A percentile compares a stretch with the other conserved stretches of the same genome.
Evolutionary conservation across 2,113 vertebrate species (phyloP).

Genomic region (Oxygymnocypris stewartii): DNA sequence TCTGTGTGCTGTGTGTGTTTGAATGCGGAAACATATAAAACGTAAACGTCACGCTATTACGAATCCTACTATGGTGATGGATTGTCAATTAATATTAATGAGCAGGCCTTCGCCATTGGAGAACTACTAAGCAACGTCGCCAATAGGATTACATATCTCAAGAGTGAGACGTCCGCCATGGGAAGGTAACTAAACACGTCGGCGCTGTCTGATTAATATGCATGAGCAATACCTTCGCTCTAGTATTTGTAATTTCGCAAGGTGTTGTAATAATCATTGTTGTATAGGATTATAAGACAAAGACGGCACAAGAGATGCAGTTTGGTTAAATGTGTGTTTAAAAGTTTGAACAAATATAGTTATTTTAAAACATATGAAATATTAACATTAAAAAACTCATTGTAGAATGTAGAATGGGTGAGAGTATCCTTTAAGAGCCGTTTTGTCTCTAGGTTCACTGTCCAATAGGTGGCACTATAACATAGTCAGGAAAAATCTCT

Average conservation of each 20-base stretch:
- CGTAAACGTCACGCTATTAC: background rate
- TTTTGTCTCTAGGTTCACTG: background rate
- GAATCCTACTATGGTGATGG: background rate
- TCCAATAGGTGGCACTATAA: constrained; percentile 43
- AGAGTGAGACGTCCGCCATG: background rate
- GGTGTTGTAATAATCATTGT: too few species aligned
- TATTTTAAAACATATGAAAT: background rate
- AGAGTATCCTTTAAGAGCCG: too few species aligned
- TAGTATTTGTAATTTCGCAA: background rate
- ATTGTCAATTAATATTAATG: background rate
- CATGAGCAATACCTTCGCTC: background rate
- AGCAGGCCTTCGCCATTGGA: constrained; percentile 16
- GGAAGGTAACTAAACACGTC: background rate
- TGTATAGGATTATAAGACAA: background rate
- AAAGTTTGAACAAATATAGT: background rate
- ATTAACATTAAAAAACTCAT: background rate
- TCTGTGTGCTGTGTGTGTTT: background rate
- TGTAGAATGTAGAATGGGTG: too few species aligned
- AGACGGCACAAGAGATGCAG: background rate
- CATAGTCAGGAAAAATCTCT: background rate
- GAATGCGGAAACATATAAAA: constrained; percentile 19
- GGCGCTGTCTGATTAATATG: background rate
- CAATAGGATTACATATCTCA: background rate
- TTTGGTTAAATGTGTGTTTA: background rate
- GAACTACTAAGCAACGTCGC: background rate